These are phyloP conservation scores for Drosophila aff. DNA, from an alignment of 1,140 invertebrate species.

Conservation along the genomic window DNA sequence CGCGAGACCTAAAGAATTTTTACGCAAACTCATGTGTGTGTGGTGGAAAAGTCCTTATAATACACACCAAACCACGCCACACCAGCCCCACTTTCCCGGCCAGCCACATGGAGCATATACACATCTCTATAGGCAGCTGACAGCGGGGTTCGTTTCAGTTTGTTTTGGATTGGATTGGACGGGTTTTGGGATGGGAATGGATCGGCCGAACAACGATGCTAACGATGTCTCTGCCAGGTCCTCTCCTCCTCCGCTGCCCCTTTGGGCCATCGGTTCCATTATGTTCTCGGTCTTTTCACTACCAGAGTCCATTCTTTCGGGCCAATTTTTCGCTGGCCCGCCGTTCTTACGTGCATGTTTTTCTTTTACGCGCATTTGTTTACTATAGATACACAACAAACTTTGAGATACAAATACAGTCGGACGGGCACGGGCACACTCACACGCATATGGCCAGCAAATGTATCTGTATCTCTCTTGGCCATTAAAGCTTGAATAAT, in stretches of 20 bases:
- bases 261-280: constrained; percentile 29
- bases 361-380: constrained; percentile 78
- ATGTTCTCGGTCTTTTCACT: constrained; percentile 42
- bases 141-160: constrained; percentile 36
- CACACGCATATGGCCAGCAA: constrained; percentile 18
- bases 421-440: constrained; percentile 16
- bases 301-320: constrained; percentile 41
- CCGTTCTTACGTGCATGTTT: constrained; percentile 72
- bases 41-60: constrained; percentile 33
- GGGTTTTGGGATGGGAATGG: constrained; percentile 21
- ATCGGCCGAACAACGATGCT: constrained; percentile 25
- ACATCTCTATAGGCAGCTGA: constrained; percentile 60
- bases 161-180: constrained; percentile 39
- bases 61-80: background rate
- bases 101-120: constrained; percentile 57
- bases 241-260: constrained; percentile 16
- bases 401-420: constrained; percentile 56
- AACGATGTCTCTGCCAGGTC: constrained; percentile 47
- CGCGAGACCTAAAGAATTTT: constrained; percentile 62
- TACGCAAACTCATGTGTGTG: constrained; percentile 50
- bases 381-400: constrained; percentile 75
- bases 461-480: constrained; percentile 43
- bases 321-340: constrained; percentile 56
- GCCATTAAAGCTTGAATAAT: constrained; percentile 73
- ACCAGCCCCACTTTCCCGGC: background rate